phyloP scores from a whole-genome alignment of 2,797 vertebrate genomes.

The Sandelia bainsii region DNA sequence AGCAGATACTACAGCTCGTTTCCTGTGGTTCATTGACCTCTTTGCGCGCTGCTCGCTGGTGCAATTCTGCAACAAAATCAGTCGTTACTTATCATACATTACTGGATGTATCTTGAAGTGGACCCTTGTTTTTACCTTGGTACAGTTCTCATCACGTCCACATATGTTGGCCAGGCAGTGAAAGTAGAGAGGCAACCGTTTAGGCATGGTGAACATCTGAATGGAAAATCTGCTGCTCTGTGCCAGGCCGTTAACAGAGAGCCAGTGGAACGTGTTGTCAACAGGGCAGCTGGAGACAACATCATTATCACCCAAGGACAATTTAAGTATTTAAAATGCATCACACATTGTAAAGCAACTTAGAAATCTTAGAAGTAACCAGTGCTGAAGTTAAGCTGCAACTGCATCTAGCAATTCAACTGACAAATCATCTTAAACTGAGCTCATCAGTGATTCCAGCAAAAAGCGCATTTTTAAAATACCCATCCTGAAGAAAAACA shows the following conservation, averaged over 20 bases:
- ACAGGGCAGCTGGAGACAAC: slow-evolving; percentile 70
- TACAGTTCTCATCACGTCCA: slow-evolving; percentile 69
- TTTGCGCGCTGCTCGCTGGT: slow-evolving; percentile 28
- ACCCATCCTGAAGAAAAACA: slow-evolving; percentile 74
- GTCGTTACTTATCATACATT: background rate
- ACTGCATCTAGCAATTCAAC: background rate
- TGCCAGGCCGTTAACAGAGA: slow-evolving; percentile 66
- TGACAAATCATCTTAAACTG: background rate
- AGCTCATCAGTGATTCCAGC: background rate
- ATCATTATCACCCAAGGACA: background rate
- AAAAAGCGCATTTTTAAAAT: background rate
- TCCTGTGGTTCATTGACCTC: slow-evolving; percentile 39
- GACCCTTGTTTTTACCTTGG: slow-evolving; percentile 56
- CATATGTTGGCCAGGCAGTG: slow-evolving; percentile 82
- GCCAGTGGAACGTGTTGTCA: slow-evolving; percentile 77
- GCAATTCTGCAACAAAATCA: slow-evolving; percentile 62
- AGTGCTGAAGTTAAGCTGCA: background rate
- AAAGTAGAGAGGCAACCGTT: slow-evolving; percentile 69
- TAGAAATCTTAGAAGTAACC: background rate
- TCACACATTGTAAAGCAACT: background rate
- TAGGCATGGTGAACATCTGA: slow-evolving; percentile 80
- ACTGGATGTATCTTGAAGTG: background rate
- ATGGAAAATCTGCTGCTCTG: slow-evolving; percentile 75
- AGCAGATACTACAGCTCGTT: slow-evolving; percentile 67
- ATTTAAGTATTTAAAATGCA: background rate